A percentile compares a stretch with the other conserved stretches of the same genome.
phyloP scores from a whole-genome alignment of 2,888 invertebrate genomes.

The Spicauda simplicius region DNA sequence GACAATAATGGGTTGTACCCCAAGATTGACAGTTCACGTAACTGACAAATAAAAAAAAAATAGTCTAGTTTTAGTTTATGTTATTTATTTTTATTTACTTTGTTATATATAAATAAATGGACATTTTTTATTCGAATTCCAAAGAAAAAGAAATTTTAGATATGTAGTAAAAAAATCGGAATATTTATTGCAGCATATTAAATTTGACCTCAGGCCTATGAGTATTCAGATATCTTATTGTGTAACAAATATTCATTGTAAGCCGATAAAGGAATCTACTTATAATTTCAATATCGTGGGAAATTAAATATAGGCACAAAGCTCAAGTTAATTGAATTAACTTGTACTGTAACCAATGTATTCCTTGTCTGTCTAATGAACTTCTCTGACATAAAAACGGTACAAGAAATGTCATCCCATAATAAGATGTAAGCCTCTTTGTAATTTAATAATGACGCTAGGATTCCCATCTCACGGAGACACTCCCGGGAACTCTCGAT shows the following conservation, averaged over 20 bases:
- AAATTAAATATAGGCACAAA: not conserved
- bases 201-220: too few relatives aligned
- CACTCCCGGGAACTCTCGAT: constrained; percentile 20
- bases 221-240: not conserved
- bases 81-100: too few relatives aligned
- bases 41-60: too few relatives aligned
- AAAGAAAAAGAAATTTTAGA: too few relatives aligned
- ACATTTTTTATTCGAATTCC: too few relatives aligned
- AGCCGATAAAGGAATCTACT: not conserved
- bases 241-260: not conserved
- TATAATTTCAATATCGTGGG: constrained; percentile 6
- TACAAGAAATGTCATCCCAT: constrained; percentile 18
- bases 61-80: too few relatives aligned
- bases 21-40: too few relatives aligned
- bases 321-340: not conserved
- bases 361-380: constrained; percentile 2
- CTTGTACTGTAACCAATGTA: not conserved
- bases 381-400: constrained; percentile 12
- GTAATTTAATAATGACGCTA: constrained; percentile 33
- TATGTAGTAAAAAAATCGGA: too few relatives aligned
- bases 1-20: too few relatives aligned
- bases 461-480: constrained; percentile 21
- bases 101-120: too few relatives aligned
- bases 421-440: constrained; percentile 27
- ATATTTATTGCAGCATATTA: too few relatives aligned